Conservation (phyloP, 2,888 invertebrate species). For the Anarsia innoxiella region DNA sequence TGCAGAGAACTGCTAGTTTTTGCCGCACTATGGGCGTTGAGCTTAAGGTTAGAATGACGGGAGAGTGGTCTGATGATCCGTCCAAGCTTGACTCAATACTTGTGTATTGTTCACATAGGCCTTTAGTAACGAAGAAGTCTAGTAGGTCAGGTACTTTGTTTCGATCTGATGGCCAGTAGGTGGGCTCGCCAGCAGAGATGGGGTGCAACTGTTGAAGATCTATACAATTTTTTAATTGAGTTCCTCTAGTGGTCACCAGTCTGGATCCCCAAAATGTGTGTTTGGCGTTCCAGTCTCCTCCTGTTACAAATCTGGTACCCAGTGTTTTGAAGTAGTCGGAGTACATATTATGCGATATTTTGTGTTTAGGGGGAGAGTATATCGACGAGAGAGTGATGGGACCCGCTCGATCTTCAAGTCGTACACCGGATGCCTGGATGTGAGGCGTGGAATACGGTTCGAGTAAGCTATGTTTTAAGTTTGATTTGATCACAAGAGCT, state of each 20-base stretch:
- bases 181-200: slow-evolving; percentile 18
- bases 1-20: slow-evolving; percentile 6
- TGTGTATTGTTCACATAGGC: slow-evolving; percentile 8
- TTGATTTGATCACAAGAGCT: not conserved
- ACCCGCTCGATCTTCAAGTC: not conserved
- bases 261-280: slow-evolving; percentile 13
- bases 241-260: slow-evolving; percentile 8
- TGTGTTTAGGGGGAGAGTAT: not conserved
- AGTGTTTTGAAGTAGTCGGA: not conserved
- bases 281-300: not conserved
- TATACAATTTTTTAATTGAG: slow-evolving; percentile 9
- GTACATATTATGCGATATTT: not conserved
- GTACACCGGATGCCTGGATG: not conserved
- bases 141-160: slow-evolving; percentile 18
- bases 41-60: slow-evolving; percentile 19
- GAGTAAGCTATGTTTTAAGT: not conserved
- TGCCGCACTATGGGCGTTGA: slow-evolving; percentile 2
- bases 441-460: not conserved
- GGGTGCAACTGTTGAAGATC: slow-evolving; percentile 1
- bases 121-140: slow-evolving; percentile 20
- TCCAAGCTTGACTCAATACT: slow-evolving; percentile 18
- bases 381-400: not conserved
- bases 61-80: slow-evolving; percentile 19
- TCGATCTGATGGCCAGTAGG: slow-evolving; percentile 20
- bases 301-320: not conserved